These are phyloP conservation scores for Vicugna pacos DNA, from an alignment of 2,113 vertebrate species.

Conservation along the genomic window DNA sequence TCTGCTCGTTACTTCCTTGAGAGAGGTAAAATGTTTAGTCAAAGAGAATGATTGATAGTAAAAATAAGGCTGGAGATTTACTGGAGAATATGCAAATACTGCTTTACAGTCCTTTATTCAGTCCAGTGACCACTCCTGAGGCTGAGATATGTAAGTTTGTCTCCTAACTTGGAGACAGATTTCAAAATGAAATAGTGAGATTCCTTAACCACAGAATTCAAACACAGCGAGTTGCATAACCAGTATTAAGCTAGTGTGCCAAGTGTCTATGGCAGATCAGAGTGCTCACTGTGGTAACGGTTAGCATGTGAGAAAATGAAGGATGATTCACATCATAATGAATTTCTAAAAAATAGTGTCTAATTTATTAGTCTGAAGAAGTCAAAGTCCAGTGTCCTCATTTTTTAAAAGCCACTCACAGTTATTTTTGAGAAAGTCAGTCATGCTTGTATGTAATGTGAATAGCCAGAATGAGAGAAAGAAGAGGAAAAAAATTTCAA, in stretches of 20 bases:
- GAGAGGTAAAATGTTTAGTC: neutral
- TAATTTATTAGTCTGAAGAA: neutral
- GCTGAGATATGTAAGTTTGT: neutral
- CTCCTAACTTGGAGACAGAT: neutral
- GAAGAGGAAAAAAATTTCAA: neutral
- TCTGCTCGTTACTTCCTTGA: neutral
- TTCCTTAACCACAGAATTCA: neutral
- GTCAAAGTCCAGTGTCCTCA: neutral
- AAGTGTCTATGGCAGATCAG: neutral
- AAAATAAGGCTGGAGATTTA: neutral
- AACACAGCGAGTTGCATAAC: neutral
- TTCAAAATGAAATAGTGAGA: neutral
- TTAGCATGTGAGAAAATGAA: neutral
- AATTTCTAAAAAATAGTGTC: neutral
- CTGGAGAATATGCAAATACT: neutral
- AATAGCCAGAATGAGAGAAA: neutral
- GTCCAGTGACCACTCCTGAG: neutral
- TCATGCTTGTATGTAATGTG: neutral
- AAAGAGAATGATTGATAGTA: neutral
- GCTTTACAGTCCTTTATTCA: neutral
- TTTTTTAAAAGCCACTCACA: constrained; percentile 21
- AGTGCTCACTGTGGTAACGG: neutral
- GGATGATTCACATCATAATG: neutral
- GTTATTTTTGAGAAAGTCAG: constrained; percentile 16
- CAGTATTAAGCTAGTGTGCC: neutral